Evolutionary conservation across 2,888 invertebrate genomes (phyloP), one percentile per base, ranked within the genome.

Genomic region (Pardosa pseudoannulata): DNA sequence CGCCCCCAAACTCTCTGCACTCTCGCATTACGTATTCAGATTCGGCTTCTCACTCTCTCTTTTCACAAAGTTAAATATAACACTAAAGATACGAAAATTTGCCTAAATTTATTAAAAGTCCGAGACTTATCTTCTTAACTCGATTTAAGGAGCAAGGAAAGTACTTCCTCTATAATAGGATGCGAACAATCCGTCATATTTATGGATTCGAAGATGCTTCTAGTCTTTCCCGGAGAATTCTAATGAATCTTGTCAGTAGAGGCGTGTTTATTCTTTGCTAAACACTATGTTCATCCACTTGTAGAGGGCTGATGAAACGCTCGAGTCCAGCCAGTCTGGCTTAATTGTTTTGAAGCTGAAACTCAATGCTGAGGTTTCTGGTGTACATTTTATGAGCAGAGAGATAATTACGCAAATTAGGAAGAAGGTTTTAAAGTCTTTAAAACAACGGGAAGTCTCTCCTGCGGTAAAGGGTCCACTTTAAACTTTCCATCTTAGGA

Each of bases 171-270:
- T n/a, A 16, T 65, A 65, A 65, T 65, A 31, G 36, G 62, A 19
- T 73, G 56, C 23, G 73, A 32, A 36, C 56, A 56, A 73, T 62
- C 62, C 62, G 73, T 73, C 73, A 73, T 62, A 73, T 73, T 73
- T 56, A 62, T 36, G 73, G 36, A 32, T 73, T 27, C n/a, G 32
- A 32, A 36, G 62, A 62, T 32, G 13, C 23, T 65, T 65, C 16
- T 13, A 6, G 3, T 65, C 31, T 2, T 23, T n/a, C 27, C 36
- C 3, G 3, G 3, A n/a, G n/a, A 19, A 56, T 32, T 23, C 36
- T 62, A 73, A 73, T 62, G 62, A 62, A 27, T 13, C 11, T 36
- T 62, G 73, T 56, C 73, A 31, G 23, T 5, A 16, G 23, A 19
- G 29, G 31, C 31, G 31, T 65, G 65, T 31, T 65, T 31, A 65